These are phyloP conservation scores for Sarcophaga peregrina DNA, from an alignment of 1,140 invertebrate species.

Conservation along the genomic window DNA sequence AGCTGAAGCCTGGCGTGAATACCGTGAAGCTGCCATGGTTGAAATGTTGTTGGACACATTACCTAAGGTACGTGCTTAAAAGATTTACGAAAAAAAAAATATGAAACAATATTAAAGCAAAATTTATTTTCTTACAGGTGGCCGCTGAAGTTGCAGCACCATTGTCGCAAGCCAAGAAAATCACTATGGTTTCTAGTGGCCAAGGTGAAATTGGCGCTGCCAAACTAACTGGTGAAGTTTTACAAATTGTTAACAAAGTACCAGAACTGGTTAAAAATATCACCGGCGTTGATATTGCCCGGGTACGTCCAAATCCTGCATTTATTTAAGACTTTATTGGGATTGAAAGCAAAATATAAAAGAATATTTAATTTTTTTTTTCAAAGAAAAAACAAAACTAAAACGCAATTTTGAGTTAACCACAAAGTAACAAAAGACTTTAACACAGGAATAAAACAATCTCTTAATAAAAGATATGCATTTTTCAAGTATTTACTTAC, in stretches of 20 bases:
- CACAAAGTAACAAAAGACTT: constrained; percentile 57
- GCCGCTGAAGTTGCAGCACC: constrained; percentile 96
- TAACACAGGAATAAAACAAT: constrained; percentile 53
- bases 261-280: constrained; percentile 89
- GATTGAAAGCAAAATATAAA: neutral
- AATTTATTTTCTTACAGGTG: constrained; percentile 71
- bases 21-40: constrained; percentile 95
- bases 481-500: too few relatives aligned
- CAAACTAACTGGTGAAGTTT: constrained; percentile 92
- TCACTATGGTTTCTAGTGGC: constrained; percentile 95
- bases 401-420: constrained; percentile 30
- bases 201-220: constrained; percentile 90
- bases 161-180: constrained; percentile 90
- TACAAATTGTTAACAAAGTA: constrained; percentile 91
- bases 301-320: constrained; percentile 72
- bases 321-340: constrained; percentile 58
- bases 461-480: constrained; percentile 39
- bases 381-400: neutral
- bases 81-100: neutral
- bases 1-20: constrained; percentile 95
- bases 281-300: constrained; percentile 92
- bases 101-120: neutral
- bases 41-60: constrained; percentile 97
- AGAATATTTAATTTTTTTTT: constrained; percentile 8
- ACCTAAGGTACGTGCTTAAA: constrained; percentile 80